Evolutionary conservation across 2,888 invertebrate species (phyloP).

Genomic region (Copidosoma aretas): DNA sequence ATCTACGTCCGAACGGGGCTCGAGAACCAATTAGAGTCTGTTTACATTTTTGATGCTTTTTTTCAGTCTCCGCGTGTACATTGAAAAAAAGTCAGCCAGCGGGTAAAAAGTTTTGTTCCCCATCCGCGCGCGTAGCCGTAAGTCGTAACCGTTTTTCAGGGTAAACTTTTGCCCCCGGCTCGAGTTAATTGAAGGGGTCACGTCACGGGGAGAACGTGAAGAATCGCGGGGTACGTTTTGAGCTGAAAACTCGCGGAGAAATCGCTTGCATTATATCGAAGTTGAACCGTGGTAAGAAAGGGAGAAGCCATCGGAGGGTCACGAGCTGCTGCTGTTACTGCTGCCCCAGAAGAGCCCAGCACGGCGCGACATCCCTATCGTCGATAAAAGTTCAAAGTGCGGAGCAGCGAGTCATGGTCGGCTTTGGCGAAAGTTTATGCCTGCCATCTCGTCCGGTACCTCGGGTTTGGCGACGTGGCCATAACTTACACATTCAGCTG

Average conservation of each 20-base stretch:
- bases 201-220: neutral
- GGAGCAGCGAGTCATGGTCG: conserved; percentile 29
- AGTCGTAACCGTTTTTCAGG: neutral
- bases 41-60: too few species aligned
- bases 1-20: too few species aligned
- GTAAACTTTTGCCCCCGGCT: neutral
- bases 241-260: neutral
- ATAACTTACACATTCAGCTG: conserved; percentile 58
- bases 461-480: conserved; percentile 49
- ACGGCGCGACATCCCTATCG: conserved; percentile 42
- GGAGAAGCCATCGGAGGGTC: neutral
- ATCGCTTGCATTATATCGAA: neutral
- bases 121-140: too few species aligned
- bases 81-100: too few species aligned
- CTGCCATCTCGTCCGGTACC: conserved; percentile 8
- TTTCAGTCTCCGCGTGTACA: too few species aligned
- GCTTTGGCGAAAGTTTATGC: neutral
- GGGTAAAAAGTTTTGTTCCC: too few species aligned
- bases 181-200: too few species aligned
- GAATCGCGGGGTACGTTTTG: neutral
- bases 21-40: too few species aligned
- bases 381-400: conserved; percentile 53
- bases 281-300: neutral
- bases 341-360: neutral
- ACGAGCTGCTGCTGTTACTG: conserved; percentile 1